A percentile compares a stretch with the other conserved stretches of the same genome.
Conservation (phyloP, 1,140 invertebrate genomes). For the Brachionus asplanchnoidis region DNA sequence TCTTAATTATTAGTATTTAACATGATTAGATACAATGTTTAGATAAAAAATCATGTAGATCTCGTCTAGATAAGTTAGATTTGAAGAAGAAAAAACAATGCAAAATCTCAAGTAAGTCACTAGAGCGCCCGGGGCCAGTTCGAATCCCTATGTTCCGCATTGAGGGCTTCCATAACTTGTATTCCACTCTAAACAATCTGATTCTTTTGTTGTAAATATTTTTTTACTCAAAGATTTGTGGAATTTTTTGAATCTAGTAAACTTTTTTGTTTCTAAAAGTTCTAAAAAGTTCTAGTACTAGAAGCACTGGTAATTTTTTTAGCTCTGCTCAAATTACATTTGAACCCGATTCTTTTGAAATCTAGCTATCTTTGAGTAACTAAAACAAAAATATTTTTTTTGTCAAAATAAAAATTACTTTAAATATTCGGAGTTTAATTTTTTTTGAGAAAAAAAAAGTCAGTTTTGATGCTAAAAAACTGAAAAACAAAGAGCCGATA, state of each 20-base stretch:
- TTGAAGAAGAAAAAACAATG: background rate
- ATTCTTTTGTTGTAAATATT: background rate
- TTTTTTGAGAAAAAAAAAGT: too few species aligned
- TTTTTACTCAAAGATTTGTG: background rate
- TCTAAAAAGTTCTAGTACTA: background rate
- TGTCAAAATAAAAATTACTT: too few species aligned
- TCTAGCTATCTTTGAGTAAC: background rate
- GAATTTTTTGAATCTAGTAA: background rate
- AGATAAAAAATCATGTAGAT: conserved; percentile 32
- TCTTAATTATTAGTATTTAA: conserved; percentile 24
- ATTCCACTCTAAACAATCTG: background rate
- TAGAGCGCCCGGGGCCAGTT: background rate
- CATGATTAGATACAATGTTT: conserved; percentile 10
- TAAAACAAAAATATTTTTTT: background rate
- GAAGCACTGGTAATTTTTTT: background rate
- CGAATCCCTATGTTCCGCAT: background rate
- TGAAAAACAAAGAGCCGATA: too few species aligned
- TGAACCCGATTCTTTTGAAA: background rate
- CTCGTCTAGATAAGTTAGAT: background rate
- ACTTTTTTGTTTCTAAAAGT: background rate
- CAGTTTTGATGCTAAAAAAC: too few species aligned
- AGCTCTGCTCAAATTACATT: background rate
- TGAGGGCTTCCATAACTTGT: background rate
- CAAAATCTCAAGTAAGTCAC: conserved; percentile 29
- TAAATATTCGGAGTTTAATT: too few species aligned